These are phyloP conservation scores for Oasisia sp. DNA, from an alignment of 2,888 invertebrate species.

Conservation along the genomic window DNA sequence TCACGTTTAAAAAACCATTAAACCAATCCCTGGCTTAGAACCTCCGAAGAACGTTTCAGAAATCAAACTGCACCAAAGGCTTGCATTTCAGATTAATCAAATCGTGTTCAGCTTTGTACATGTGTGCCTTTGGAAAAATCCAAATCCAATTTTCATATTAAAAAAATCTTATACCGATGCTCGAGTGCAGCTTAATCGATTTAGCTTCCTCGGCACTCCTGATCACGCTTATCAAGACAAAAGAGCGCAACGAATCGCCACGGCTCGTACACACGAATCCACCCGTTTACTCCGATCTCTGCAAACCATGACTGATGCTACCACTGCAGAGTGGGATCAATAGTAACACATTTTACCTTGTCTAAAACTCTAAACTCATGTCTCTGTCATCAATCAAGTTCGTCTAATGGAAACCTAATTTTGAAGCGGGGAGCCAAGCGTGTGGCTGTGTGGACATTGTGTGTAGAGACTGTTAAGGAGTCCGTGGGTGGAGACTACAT, in stretches of 20 bases:
- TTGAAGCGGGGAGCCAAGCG: neutral
- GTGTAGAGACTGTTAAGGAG: no score
- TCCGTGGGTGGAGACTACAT: no score
- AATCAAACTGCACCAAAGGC: neutral
- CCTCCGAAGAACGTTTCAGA: neutral
- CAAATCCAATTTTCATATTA: neutral
- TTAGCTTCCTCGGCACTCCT: neutral
- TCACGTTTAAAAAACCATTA: neutral
- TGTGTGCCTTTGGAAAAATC: neutral
- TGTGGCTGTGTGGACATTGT: neutral
- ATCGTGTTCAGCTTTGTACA: neutral
- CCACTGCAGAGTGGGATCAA: neutral
- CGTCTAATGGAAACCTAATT: conserved; percentile 4
- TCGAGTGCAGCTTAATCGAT: neutral
- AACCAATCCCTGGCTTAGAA: neutral
- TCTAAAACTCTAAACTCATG: neutral
- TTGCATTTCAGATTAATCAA: neutral
- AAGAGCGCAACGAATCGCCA: neutral
- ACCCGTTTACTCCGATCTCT: neutral
- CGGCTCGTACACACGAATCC: neutral
- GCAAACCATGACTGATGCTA: conserved; percentile 12
- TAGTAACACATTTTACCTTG: neutral
- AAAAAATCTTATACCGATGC: neutral
- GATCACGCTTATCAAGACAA: neutral
- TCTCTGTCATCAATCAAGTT: conserved; percentile 4